These are phyloP conservation scores for Chrysolina americana DNA, from an alignment of 2,888 invertebrate species.

Conservation along the genomic window DNA sequence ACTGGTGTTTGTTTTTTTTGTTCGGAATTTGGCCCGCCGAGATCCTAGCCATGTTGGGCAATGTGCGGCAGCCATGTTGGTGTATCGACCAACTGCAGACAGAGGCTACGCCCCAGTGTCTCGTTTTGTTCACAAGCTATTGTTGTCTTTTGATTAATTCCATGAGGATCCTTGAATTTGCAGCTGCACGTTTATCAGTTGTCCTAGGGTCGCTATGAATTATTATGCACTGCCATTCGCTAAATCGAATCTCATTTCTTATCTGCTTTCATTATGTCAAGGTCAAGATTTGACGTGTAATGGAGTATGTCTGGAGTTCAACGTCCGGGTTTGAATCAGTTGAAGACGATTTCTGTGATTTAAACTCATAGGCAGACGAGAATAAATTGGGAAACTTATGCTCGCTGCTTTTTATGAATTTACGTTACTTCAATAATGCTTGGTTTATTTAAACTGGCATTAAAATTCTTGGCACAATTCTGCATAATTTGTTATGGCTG, in stretches of 20 bases:
- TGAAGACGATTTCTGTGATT: neutral
- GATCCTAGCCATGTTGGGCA: constrained; percentile 65
- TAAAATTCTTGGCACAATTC: neutral
- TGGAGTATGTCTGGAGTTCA: constrained; percentile 25
- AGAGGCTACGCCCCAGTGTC: constrained; percentile 66
- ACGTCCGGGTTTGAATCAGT: neutral
- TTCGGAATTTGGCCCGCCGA: constrained; percentile 58
- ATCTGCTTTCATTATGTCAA: constrained; percentile 33
- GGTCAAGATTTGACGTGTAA: constrained; percentile 37
- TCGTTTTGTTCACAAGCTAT: constrained; percentile 58
- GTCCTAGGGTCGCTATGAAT: constrained; percentile 20
- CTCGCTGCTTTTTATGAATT: neutral
- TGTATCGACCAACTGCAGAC: constrained; percentile 67
- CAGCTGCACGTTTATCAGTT: constrained; percentile 49
- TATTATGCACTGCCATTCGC: constrained; percentile 20
- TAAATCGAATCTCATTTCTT: constrained; percentile 15
- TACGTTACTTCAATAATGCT: neutral
- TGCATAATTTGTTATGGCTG: neutral
- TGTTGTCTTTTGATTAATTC: constrained; percentile 50
- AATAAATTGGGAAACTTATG: neutral
- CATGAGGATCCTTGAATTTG: constrained; percentile 50
- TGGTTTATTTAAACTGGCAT: neutral
- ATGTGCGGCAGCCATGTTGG: constrained; percentile 67
- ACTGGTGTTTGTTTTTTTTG: constrained; percentile 63
- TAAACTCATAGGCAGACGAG: neutral